Conservation (phyloP, 2,888 invertebrate genomes). For the Elmis aenea region DNA sequence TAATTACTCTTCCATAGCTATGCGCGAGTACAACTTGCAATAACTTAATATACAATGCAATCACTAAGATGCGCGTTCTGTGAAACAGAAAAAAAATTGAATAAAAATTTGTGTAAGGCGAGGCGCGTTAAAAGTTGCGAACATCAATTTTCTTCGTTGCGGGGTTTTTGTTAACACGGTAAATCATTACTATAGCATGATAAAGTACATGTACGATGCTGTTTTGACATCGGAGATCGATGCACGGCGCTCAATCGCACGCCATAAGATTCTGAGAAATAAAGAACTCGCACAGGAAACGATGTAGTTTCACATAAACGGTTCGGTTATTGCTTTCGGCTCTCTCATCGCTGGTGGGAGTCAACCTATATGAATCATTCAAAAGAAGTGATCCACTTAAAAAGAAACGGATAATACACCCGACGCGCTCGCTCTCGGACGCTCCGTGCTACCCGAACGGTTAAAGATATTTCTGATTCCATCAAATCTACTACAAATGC, state of each 20-base stretch:
- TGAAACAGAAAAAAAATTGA: slow-evolving; percentile 10
- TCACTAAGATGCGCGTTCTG: slow-evolving; percentile 12
- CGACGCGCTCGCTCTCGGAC: too few relatives aligned
- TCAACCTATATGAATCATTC: slow-evolving; percentile 31
- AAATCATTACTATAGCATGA: too few relatives aligned
- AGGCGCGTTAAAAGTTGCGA: slow-evolving; percentile 3
- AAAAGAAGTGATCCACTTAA: slow-evolving; percentile 29
- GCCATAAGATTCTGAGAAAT: slow-evolving; percentile 15
- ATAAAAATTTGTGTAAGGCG: slow-evolving; percentile 11
- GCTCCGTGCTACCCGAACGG: too few relatives aligned
- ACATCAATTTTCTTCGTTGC: slow-evolving; percentile 9
- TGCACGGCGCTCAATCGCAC: slow-evolving; percentile 15
- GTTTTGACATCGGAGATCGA: too few relatives aligned
- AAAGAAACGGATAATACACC: slow-evolving; percentile 23
- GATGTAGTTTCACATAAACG: slow-evolving; percentile 30
- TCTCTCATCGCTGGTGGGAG: slow-evolving; percentile 18
- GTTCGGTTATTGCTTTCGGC: slow-evolving; percentile 29
- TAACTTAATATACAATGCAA: slow-evolving; percentile 17
- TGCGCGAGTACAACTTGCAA: slow-evolving; percentile 14
- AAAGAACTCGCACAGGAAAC: slow-evolving; percentile 19
- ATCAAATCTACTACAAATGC: too few relatives aligned
- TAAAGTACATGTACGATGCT: too few relatives aligned
- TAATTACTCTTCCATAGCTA: slow-evolving; percentile 20
- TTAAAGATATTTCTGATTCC: too few relatives aligned
- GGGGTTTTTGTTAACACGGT: neutral